A percentile compares a stretch with the other conserved stretches of the same genome.
Conservation (phyloP, 1,140 invertebrate species). For the Meloidogyne exigua region DNA sequence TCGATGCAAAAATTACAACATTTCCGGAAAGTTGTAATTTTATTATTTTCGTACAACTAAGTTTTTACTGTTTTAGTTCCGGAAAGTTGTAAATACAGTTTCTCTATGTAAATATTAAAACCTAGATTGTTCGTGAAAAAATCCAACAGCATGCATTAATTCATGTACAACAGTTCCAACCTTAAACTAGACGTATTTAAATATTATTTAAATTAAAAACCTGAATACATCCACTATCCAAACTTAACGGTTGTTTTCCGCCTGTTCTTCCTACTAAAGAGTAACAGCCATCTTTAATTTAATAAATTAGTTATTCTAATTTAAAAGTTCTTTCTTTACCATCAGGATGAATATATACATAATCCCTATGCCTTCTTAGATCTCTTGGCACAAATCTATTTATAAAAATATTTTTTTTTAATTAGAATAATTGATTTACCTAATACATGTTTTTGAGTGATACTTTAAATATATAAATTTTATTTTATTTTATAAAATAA, state of each 20-base stretch:
- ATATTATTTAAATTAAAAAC: constrained; percentile 11
- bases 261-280: constrained; percentile 15
- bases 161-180: constrained; percentile 62
- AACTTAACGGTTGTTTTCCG: constrained; percentile 53
- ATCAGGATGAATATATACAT: constrained; percentile 56
- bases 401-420: background rate
- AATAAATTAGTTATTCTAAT: background rate
- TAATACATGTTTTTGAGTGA: constrained; percentile 57
- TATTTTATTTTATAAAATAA: constrained; percentile 25
- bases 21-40: too few relatives aligned
- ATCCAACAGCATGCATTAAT: constrained; percentile 63
- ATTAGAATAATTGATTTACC: constrained; percentile 18
- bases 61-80: too few relatives aligned
- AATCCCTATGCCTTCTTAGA: constrained; percentile 40
- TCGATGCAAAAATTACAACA: background rate
- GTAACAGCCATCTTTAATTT: constrained; percentile 14
- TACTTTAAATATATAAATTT: background rate
- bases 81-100: too few relatives aligned
- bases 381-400: constrained; percentile 49
- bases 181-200: background rate
- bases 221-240: constrained; percentile 62
- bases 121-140: constrained; percentile 63
- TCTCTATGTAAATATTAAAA: constrained; percentile 24
- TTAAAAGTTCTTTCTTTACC: constrained; percentile 42
- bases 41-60: too few relatives aligned